Percentiles rank a stretch among this genome's conserved stretches.
These are phyloP conservation scores for Macrosiphum euphorbiae DNA, from an alignment of 2,888 invertebrate species.

Conservation along the genomic window DNA sequence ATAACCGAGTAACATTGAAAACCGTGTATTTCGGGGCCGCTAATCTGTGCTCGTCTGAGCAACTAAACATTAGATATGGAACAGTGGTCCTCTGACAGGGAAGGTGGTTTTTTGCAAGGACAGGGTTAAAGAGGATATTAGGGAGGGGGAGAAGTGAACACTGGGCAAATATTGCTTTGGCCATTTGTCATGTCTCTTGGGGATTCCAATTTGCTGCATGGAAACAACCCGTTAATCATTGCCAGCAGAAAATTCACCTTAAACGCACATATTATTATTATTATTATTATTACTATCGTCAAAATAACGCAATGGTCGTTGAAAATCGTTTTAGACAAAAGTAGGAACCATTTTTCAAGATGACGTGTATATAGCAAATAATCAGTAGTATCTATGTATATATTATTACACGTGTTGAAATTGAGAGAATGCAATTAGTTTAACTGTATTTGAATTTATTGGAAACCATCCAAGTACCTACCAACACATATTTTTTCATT, in stretches of 20 bases:
- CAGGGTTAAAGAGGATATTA: constrained; percentile 36
- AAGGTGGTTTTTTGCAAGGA: constrained; percentile 45
- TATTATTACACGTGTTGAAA: not conserved
- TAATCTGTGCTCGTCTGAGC: constrained; percentile 51
- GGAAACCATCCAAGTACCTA: not conserved
- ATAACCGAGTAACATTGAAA: not conserved
- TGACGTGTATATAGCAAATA: not conserved
- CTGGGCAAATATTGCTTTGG: constrained; percentile 58
- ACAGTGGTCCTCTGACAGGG: constrained; percentile 34
- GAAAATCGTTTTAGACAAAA: constrained; percentile 29
- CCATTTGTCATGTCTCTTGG: constrained; percentile 59
- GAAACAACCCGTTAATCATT: constrained; percentile 61
- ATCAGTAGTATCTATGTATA: not conserved
- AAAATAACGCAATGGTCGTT: constrained; percentile 6
- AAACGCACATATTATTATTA: constrained; percentile 54
- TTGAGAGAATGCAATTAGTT: not conserved
- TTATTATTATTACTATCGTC: constrained; percentile 3
- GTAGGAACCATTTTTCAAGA: constrained; percentile 18
- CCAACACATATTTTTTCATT: not conserved
- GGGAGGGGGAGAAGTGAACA: constrained; percentile 3
- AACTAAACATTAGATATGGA: constrained; percentile 32
- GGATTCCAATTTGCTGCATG: constrained; percentile 56
- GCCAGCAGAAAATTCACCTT: constrained; percentile 44
- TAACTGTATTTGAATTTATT: not conserved
- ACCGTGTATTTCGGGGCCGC: not conserved